A percentile compares a stretch with the other conserved stretches of the same genome.
These are phyloP conservation scores for Larimichthys polyactis DNA, from an alignment of 2,113 vertebrate genomes.

Conservation along the genomic window DNA sequence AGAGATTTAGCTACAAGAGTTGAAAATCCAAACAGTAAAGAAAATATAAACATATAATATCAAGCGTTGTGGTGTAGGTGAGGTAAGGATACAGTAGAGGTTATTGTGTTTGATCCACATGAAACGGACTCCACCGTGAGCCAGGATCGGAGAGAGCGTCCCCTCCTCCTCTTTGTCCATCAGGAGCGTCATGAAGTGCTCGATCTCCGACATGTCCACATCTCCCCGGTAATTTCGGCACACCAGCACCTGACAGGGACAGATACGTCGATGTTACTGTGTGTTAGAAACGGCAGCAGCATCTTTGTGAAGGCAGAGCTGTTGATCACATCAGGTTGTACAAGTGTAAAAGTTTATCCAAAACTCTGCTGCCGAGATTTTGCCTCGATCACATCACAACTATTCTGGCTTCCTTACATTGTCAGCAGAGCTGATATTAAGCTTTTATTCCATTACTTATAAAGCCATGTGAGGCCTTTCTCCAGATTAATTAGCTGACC, in stretches of 20 bases:
- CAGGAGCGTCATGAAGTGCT: constrained; percentile 98
- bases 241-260: constrained; percentile 90
- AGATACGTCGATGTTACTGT: background rate
- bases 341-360: too few relatives aligned
- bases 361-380: too few relatives aligned
- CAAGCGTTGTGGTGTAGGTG: background rate
- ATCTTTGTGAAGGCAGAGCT: too few relatives aligned
- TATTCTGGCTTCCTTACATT: too few relatives aligned
- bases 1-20: constrained; percentile 62
- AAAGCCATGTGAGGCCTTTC: too few relatives aligned
- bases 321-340: too few relatives aligned
- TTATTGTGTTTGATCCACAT: constrained; percentile 99
- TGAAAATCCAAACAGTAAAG: background rate
- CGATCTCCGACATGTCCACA: constrained; percentile 99
- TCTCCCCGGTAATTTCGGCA: constrained; percentile 97
- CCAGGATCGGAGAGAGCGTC: constrained; percentile 93
- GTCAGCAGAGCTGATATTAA: too few relatives aligned
- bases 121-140: constrained; percentile 96
- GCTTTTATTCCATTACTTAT: too few relatives aligned
- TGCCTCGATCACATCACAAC: too few relatives aligned
- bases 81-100: constrained; percentile 92
- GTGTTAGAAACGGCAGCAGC: background rate
- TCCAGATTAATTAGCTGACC: too few relatives aligned
- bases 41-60: background rate
- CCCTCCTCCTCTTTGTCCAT: constrained; percentile 99